phyloP scores from a whole-genome alignment of 2,888 invertebrate species.

The Drosophila subquinaria region DNA sequence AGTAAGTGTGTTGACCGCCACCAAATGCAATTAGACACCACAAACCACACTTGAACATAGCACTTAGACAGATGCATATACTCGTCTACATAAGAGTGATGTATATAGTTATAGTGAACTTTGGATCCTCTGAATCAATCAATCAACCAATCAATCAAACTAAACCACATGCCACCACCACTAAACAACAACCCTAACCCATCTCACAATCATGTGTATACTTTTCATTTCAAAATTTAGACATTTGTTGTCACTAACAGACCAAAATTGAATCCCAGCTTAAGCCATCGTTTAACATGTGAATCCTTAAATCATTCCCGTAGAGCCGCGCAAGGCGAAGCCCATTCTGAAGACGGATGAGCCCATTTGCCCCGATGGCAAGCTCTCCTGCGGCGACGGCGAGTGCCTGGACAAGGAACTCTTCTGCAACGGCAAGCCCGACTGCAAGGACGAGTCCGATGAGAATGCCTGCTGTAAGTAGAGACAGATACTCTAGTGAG shows the following conservation, averaged over 20 bases:
- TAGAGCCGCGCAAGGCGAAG: slow-evolving; percentile 95
- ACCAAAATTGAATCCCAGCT: background rate
- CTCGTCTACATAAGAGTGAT: slow-evolving; percentile 1
- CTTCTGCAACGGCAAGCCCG: slow-evolving; percentile 96
- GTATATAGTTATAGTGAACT: slow-evolving; percentile 57
- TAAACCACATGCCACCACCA: slow-evolving; percentile 21
- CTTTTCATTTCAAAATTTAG: slow-evolving; percentile 76
- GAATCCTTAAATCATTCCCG: background rate
- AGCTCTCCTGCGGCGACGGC: slow-evolving; percentile 95
- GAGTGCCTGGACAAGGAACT: slow-evolving; percentile 96
- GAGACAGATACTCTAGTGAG: background rate
- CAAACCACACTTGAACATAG: slow-evolving; percentile 63
- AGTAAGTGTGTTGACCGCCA: slow-evolving; percentile 90
- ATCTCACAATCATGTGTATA: slow-evolving; percentile 45
- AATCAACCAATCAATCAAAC: slow-evolving; percentile 10
- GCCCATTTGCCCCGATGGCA: slow-evolving; percentile 95
- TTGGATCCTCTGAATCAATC: slow-evolving; percentile 35
- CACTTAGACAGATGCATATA: slow-evolving; percentile 51
- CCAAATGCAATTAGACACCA: slow-evolving; percentile 34
- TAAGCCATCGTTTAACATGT: slow-evolving; percentile 8
- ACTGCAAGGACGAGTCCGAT: slow-evolving; percentile 97
- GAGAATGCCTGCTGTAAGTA: slow-evolving; percentile 98
- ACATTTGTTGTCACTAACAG: slow-evolving; percentile 72
- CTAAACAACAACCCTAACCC: slow-evolving; percentile 35
- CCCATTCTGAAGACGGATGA: slow-evolving; percentile 97